Conservation (phyloP, 2,888 invertebrate genomes). For the Dyspetes luteomarginatus region DNA sequence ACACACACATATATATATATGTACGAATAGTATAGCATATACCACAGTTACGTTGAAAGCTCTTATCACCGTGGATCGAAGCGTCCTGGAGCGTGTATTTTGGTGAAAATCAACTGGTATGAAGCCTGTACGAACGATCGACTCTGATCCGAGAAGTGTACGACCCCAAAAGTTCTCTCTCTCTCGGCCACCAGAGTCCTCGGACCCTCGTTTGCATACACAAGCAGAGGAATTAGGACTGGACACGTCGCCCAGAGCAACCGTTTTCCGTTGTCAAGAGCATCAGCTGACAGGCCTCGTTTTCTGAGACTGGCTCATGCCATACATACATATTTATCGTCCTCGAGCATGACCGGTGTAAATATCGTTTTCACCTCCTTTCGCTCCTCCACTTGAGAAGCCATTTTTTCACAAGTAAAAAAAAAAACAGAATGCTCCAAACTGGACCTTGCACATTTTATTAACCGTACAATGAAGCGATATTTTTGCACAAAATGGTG, state of each 20-base stretch:
- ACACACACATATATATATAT: no score
- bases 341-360: neutral
- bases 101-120: constrained; percentile 31
- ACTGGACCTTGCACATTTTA: no score
- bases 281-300: constrained; percentile 43
- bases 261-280: constrained; percentile 54
- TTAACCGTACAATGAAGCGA: no score
- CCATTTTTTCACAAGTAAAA: neutral
- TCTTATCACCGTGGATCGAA: constrained; percentile 50
- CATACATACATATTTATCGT: constrained; percentile 14
- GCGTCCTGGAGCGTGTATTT: constrained; percentile 22
- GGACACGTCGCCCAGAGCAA: constrained; percentile 70
- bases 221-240: constrained; percentile 78
- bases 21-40: constrained; percentile 36
- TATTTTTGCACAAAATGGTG: no score
- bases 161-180: constrained; percentile 20
- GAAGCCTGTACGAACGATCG: constrained; percentile 23
- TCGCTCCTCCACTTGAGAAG: neutral
- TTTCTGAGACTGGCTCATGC: constrained; percentile 13
- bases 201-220: constrained; percentile 78
- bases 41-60: constrained; percentile 45
- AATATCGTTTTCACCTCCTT: constrained; percentile 1
- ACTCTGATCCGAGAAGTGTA: constrained; percentile 31
- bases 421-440: neutral
- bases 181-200: constrained; percentile 34